A percentile compares a stretch with the other conserved stretches of the same genome.
Conservation (phyloP, 2,113 vertebrate genomes). For the Platichthys stellatus region DNA sequence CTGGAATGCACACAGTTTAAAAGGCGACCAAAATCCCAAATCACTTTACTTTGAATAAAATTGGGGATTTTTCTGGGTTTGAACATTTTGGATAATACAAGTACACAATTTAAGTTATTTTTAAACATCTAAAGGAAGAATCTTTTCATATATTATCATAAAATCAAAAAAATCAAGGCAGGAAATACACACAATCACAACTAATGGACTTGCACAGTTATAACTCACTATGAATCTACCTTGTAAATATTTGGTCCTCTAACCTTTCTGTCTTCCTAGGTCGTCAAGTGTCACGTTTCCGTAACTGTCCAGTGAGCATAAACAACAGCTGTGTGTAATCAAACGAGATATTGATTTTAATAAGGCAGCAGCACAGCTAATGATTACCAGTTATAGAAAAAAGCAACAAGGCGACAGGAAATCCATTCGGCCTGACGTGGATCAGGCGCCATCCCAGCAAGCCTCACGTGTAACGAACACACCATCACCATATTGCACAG, state of each 20-base stretch:
- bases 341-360: conserved; percentile 57
- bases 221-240: neutral
- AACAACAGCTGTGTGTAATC: conserved; percentile 20
- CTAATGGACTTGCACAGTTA: neutral
- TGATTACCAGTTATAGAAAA: conserved; percentile 51
- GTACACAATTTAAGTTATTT: no score
- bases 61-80: no score
- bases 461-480: conserved; percentile 1
- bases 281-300: neutral
- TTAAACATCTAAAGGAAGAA: no score
- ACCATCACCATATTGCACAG: neutral
- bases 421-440: conserved; percentile 45
- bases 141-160: no score
- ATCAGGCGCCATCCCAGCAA: neutral
- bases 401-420: conserved; percentile 42
- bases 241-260: neutral
- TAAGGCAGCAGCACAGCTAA: conserved; percentile 37
- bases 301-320: conserved; percentile 10
- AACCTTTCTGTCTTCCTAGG: neutral
- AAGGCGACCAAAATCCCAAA: no score
- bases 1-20: no score
- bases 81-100: no score
- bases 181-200: neutral
- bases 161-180: conserved; percentile 9
- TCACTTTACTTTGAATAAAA: no score